These are phyloP conservation scores for Perdix hodgsoniae DNA, from an alignment of 2,797 vertebrate genomes.

Conservation along the genomic window DNA sequence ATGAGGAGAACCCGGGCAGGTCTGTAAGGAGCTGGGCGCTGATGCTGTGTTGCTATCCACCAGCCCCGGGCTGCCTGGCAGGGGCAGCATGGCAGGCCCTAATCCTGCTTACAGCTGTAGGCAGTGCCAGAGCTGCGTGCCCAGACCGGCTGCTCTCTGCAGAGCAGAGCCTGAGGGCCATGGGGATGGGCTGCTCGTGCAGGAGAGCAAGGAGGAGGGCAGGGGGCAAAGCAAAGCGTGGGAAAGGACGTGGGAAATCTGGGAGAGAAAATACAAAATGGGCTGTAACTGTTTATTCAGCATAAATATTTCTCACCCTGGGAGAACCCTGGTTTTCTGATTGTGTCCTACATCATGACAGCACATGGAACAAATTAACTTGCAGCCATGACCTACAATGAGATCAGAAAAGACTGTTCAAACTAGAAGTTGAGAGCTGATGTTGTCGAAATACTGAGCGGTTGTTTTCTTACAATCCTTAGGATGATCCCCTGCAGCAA, in stretches of 20 bases:
- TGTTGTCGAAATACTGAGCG: constrained; percentile 51
- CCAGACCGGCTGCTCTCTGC: neutral
- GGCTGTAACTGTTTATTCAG: constrained; percentile 26
- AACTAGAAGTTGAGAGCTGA: constrained; percentile 40
- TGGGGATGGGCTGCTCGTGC: neutral
- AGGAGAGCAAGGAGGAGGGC: neutral
- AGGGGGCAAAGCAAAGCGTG: neutral
- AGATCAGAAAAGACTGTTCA: constrained; percentile 31
- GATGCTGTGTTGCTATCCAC: accelerated
- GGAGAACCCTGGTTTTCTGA: constrained; percentile 37
- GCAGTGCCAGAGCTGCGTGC: neutral
- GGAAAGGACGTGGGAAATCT: constrained; percentile 1
- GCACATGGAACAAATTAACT: constrained; percentile 70
- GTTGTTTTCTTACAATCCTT: constrained; percentile 43
- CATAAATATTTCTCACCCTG: constrained; percentile 36
- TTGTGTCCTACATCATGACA: constrained; percentile 28
- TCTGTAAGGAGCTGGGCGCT: accelerated
- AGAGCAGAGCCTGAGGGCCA: neutral
- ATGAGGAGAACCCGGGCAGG: neutral
- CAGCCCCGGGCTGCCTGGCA: neutral
- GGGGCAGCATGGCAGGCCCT: accelerated
- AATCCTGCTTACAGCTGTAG: neutral
- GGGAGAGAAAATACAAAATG: neutral
- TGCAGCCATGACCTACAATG: constrained; percentile 56
- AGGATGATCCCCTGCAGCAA: constrained; percentile 46